Evolutionary conservation across 2,113 vertebrate species (phyloP), one percentile per base, ranked within the genome.

Genomic region (Heterotis niloticus): DNA sequence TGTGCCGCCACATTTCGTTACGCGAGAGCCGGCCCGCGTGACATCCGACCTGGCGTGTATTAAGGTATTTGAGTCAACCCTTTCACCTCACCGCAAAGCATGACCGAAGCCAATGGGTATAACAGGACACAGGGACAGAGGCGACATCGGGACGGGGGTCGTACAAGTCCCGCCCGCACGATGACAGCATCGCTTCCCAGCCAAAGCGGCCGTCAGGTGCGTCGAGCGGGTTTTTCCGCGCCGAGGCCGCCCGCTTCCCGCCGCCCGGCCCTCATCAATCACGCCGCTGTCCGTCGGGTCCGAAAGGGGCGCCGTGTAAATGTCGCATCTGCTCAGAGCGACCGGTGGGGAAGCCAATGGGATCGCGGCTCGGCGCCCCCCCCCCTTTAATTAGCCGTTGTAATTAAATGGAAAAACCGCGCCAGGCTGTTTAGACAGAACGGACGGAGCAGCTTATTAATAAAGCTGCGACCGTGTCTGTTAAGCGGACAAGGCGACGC

Each of bases 321-420:
- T 94, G 93, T 94, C 93, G 93, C 90, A 91, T 92, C 92, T 93
- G 94, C 93, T 94, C 93, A 94, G 90, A 91, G 89, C 90, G 86
- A 94, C 91, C 88, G 92, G 3, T 44, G 34, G 34, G 34, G 92
- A 93, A 88, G 90, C 80, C 79, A 90, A 91, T 91, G 92, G 88
- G 87, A 93, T 91, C 89, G 90, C 89, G 20, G 23, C 20, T 23
- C 70, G n/a, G 91, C 89, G 90, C 89, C 52, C 51, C 20, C 44
- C 70, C 44, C 44, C 89, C 93, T 79, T 94, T 94, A 94, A 94
- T 94, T 94, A 92, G 93, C 89, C 90, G 89, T 90, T 91, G 92
- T 93, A 94, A 94, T 94, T 94, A 94, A 94, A 66, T 90, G 10
- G 18, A 51, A 71, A 12, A 90, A 93, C 92, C 90, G 91, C 90